Base-by-base conservation (phyloP, 1,140 invertebrate genomes). In the Drosophila baimaii region DNA sequence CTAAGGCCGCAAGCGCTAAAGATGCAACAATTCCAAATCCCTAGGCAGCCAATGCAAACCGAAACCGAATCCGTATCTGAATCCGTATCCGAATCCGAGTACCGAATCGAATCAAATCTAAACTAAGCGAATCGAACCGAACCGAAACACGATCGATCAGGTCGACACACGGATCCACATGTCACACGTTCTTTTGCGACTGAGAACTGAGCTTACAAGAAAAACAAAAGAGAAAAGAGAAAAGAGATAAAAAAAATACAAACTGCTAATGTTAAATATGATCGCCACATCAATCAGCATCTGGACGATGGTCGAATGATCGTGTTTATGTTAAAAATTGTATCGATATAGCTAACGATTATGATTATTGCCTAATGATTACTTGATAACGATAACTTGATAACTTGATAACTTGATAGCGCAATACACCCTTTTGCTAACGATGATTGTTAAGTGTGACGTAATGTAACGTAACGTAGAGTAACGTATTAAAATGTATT, bases 171-270 rank as follows among this genome's bases (percentile, higher is more conserved):
- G 61, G 64, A 49, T 54, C 51, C 44, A 31, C 66, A 65, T 41
- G 33, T 43, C 23, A 65, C 46, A 57, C 54, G 65, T 77, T 81
- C 52, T 62, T 61, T 75, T 62, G 79, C 73, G 59, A 77, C 66
- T 65, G 69, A 82, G 69, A 82, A 82, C 79, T 78, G 79, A 82
- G 79, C 79, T 81, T 81, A 81, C 39, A 31, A 56, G 15, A 65
- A 44, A 25, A 9, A 10, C 58, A 35, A 37, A 25, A 15, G 29
- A 52, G 41, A 31, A 35, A 6, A 31, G n/a, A n/a, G 13, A 35
- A 10, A 21, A 15, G 31, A 33, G 2, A 35, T 54, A 5, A 19
- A 15, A 33, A 15, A n/a, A 52, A 12, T 47, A 8, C 17, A 35
- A 33, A 33, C 31, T n/a, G 31, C 31, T 33, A 21, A 54, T 54